Base-by-base conservation (phyloP, 2,888 invertebrate species). In the Dynastes maya region DNA sequence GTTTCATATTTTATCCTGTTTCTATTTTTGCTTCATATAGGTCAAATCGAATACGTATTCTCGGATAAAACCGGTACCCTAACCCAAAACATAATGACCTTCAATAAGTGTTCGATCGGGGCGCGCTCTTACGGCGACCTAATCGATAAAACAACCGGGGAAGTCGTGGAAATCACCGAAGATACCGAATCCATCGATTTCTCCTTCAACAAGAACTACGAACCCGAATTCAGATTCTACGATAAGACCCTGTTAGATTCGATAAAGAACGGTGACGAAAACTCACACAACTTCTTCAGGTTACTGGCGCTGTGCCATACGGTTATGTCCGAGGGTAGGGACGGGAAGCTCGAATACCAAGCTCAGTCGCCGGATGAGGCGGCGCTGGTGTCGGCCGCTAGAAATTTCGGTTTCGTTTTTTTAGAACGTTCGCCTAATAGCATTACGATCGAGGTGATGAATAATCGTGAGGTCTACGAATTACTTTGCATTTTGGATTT, bases 31-130 rank as follows among this genome's bases (percentile, higher is more conserved):
- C 11, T 1, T 45, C 11, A 45, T 45, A 6, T 88, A 92, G 92
- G 98, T 83, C 98, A 99, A 91, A 98, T 99, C 86, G 98, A 99
- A 89, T 99, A 99, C 90, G 96, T 99, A 87, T 99, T 99, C 91
- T 98, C 98, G 71, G 99, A 99, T 90, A 99, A 99, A 91, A 99
- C 99, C 81, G 99, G 99, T 85, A 99, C 99, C 13, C 91, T 99
- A 78, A 99, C 99, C 40, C 98, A 98, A 91, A 99, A 99, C 89
- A 98, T 99, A 84, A 99, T 99, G 99, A 97, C 98, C 78, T 99
- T 99, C 90, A 99, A 99, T 90, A 99, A 99, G 90, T 98, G 98
- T 89, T 97, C 98, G 81, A 97, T 99, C 83, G 95, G 94, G 83
- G 98, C 97, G 5, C 92, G 94, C 83, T 92, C 95, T 78, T 99